Evolutionary conservation across 2,888 invertebrate species (phyloP).

Genomic region (Macropis europaea): DNA sequence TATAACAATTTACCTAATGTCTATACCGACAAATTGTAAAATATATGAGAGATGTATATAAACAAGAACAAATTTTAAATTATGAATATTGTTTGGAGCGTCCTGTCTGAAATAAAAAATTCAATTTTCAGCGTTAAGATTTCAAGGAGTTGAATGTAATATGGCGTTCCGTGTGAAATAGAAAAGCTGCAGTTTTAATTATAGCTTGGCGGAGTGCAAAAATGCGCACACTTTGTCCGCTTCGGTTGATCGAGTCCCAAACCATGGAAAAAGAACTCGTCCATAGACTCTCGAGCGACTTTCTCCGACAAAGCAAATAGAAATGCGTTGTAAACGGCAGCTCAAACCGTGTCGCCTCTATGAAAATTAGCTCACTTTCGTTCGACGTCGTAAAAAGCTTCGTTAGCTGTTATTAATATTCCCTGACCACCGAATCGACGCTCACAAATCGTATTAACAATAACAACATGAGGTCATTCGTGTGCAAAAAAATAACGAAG

Average conservation of each 20-base stretch:
- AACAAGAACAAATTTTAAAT: too few relatives aligned
- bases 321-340: slow-evolving; percentile 41
- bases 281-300: slow-evolving; percentile 31
- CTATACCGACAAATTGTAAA: too few relatives aligned
- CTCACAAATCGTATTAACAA: slow-evolving; percentile 3
- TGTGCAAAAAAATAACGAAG: too few relatives aligned
- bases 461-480: too few relatives aligned
- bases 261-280: slow-evolving; percentile 39
- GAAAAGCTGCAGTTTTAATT: slow-evolving; percentile 25
- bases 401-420: background rate
- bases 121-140: background rate
- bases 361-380: slow-evolving; percentile 59
- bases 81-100: too few relatives aligned
- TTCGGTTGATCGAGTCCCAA: slow-evolving; percentile 37
- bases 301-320: slow-evolving; percentile 60
- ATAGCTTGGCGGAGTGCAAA: background rate
- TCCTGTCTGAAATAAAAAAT: background rate
- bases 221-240: slow-evolving; percentile 1
- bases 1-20: too few relatives aligned
- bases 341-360: slow-evolving; percentile 38
- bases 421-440: background rate
- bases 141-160: background rate
- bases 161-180: background rate
- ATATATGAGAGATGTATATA: too few relatives aligned
- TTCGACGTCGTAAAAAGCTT: slow-evolving; percentile 32